Base-by-base conservation (phyloP, 2,888 invertebrate genomes). In the Helleia helle region DNA sequence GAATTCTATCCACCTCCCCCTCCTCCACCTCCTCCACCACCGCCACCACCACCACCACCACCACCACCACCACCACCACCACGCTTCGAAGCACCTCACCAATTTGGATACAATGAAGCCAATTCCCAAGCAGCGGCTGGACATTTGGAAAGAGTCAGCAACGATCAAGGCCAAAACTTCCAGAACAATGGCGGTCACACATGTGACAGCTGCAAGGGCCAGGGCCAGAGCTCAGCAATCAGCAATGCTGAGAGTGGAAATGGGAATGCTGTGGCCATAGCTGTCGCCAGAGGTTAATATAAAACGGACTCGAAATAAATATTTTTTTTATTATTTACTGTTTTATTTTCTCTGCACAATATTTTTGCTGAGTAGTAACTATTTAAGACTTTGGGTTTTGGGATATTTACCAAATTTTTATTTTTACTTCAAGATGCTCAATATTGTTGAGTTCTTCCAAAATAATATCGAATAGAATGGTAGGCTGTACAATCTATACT, bases 211-310 rank as follows among this genome's bases (percentile, higher is more conserved):
- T 63, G 62, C 41, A 50, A 42, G 2, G 51, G 48, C 3, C 45
- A 47, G 2, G 50, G 48, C 2, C 45, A 47, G 3, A 51, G 44
- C 29, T 42, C 56, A 1, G 61, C 70, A 0, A 38, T 66, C 8
- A 74, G 73, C 43, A 72, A 71, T 36, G 68, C 73, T 1, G 43
- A 62, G 11, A 71, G 69, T 47, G 57, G 55, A 0, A 50, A 59
- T 0, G 73, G 73, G 0, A 49, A 56, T 0, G 73, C 73, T 0
- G 56, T 75, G 0, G 72, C 75, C 0, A 46, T 74, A 0, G 71
- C 73, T 1, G 52, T 73, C 1, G 60, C 72, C n/a, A 65, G 55
- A 36, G 39, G 39, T 4, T 30, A 6, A 39, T 22, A 18, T 22
- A 12, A 34, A 15, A 30, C 1, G 9, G 2, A 24, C 18, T 30